A percentile compares a stretch with the other conserved stretches of the same genome.
Evolutionary conservation across 1,140 invertebrate genomes (phyloP).

Genomic region (Drosophila azteca): DNA sequence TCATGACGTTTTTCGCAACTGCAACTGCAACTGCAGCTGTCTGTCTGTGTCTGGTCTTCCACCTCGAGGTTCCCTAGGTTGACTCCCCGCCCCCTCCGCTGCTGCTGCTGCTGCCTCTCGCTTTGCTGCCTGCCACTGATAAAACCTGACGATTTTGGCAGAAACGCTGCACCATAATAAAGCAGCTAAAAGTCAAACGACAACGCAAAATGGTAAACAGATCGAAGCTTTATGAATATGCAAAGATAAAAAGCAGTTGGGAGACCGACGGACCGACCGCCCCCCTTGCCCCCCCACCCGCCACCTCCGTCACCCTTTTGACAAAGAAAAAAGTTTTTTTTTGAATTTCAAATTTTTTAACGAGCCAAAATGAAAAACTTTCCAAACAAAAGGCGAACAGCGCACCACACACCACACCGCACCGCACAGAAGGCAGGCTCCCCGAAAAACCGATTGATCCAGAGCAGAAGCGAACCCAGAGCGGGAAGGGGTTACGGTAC

Average conservation of each 20-base stretch:
- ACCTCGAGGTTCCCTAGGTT: constrained; percentile 22
- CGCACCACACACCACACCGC: constrained; percentile 21
- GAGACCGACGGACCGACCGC: background rate
- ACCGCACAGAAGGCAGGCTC: constrained; percentile 3
- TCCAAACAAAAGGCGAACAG: constrained; percentile 70
- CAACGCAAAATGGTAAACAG: constrained; percentile 74
- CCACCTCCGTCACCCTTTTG: constrained; percentile 32
- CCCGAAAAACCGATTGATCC: constrained; percentile 57
- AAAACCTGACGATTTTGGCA: constrained; percentile 63
- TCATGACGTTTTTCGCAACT: constrained; percentile 56
- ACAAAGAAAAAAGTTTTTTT: constrained; percentile 37
- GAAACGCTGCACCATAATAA: constrained; percentile 48
- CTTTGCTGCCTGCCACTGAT: constrained; percentile 48
- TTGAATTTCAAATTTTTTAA: constrained; percentile 76
- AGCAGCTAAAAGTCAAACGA: constrained; percentile 71
- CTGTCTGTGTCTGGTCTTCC: constrained; percentile 40
- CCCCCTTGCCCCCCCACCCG: constrained; percentile 4
- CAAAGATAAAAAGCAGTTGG: constrained; percentile 66
- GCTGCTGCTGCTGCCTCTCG: background rate
- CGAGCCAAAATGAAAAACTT: constrained; percentile 78
- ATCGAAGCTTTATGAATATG: constrained; percentile 78
- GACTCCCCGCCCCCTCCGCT: background rate
- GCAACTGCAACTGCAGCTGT: constrained; percentile 34
- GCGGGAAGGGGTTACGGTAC: background rate
- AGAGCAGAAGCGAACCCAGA: constrained; percentile 57